phyloP scores from a whole-genome alignment of 2,113 vertebrate genomes.

The Siphamia tubifer region DNA sequence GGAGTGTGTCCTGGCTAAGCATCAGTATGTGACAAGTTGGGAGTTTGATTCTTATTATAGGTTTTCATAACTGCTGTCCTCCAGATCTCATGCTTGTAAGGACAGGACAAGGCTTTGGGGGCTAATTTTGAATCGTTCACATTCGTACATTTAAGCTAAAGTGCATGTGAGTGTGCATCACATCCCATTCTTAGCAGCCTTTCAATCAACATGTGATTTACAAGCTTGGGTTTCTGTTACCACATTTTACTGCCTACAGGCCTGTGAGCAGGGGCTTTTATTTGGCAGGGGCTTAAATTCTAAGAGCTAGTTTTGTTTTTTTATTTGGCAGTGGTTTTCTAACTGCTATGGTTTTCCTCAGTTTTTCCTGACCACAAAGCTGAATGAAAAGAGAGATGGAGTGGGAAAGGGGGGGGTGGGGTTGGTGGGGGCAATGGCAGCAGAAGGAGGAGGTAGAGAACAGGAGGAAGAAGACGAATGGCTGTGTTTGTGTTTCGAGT shows the following conservation, averaged over 20 bases:
- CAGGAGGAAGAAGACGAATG: neutral
- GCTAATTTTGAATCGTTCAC: neutral
- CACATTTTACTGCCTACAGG: slow-evolving; percentile 62
- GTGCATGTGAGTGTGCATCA: slow-evolving; percentile 20
- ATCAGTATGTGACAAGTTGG: no score
- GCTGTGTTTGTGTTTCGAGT: neutral
- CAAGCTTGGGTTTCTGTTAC: slow-evolving; percentile 51
- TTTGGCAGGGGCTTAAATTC: slow-evolving; percentile 60
- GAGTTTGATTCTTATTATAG: no score
- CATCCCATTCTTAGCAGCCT: slow-evolving; percentile 46
- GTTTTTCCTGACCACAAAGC: slow-evolving; percentile 36
- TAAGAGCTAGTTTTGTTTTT: slow-evolving; percentile 37
- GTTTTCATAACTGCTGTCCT: no score
- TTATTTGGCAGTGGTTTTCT: slow-evolving; percentile 48
- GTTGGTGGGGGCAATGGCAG: neutral
- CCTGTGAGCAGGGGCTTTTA: slow-evolving; percentile 58
- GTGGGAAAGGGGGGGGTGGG: neutral
- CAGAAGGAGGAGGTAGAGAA: neutral
- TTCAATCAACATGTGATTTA: slow-evolving; percentile 70
- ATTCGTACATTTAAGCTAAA: neutral
- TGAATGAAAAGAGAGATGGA: neutral
- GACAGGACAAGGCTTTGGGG: no score
- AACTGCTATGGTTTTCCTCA: slow-evolving; percentile 42
- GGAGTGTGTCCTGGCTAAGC: no score
- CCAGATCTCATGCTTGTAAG: no score